Percentiles rank a stretch among this genome's conserved stretches.
phyloP scores from a whole-genome alignment of 2,797 vertebrate genomes.

The Paramormyrops hopkinsi region DNA sequence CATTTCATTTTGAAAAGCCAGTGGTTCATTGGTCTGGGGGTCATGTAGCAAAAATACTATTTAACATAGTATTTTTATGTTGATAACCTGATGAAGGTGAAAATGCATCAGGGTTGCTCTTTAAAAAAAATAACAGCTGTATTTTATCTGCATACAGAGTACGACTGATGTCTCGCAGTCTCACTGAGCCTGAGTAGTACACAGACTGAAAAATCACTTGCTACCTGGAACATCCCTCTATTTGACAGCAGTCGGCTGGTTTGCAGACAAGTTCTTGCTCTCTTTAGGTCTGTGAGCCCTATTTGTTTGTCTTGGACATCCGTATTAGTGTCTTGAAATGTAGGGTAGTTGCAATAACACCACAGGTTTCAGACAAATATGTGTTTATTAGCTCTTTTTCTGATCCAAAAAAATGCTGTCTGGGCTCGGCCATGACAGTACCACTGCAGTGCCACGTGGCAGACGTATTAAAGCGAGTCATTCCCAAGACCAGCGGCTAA shows the following conservation, averaged over 20 bases:
- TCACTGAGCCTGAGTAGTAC: neutral
- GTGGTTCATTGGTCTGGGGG: neutral
- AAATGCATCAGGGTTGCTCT: neutral
- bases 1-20: neutral
- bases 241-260: neutral
- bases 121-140: neutral
- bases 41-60: neutral
- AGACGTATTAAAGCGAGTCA: conserved; percentile 5
- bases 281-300: neutral
- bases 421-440: neutral
- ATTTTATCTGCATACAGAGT: neutral
- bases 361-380: neutral
- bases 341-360: neutral
- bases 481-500: conserved; percentile 11
- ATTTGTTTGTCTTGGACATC: neutral
- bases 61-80: neutral
- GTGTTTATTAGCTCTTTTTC: neutral
- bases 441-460: conserved; percentile 7
- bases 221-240: neutral
- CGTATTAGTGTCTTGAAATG: neutral
- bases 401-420: neutral
- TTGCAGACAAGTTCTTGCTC: neutral
- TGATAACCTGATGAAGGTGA: neutral
- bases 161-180: neutral
- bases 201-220: neutral